Evolutionary conservation across 2,888 invertebrate genomes (phyloP).

Genomic region (Drosophila lutescens): DNA sequence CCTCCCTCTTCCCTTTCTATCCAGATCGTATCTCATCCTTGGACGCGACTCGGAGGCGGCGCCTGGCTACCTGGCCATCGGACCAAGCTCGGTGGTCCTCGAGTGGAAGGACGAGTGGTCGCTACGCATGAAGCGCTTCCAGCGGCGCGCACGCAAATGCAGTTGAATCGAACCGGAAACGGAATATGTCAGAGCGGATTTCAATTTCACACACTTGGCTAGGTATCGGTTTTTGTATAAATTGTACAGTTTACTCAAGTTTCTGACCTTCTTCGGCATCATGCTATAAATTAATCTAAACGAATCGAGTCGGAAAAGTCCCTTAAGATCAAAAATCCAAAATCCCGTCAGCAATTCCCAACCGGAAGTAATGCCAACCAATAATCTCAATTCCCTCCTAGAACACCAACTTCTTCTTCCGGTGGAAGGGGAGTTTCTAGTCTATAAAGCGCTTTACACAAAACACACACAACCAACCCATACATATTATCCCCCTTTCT

Average conservation of each 20-base stretch:
- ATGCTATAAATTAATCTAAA: conserved; percentile 75
- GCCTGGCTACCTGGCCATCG: conserved; percentile 82
- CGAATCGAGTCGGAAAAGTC: conserved; percentile 13
- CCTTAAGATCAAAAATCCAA: background rate
- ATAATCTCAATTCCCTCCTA: conserved; percentile 1
- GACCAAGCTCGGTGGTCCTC: conserved; percentile 83
- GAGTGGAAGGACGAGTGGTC: conserved; percentile 84
- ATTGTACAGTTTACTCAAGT: conserved; percentile 84
- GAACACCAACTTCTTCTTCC: background rate
- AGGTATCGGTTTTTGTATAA: conserved; percentile 84
- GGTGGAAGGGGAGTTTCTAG: conserved; percentile 21
- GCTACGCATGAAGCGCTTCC: conserved; percentile 83
- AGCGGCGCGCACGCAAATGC: conserved; percentile 83
- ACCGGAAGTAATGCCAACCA: conserved; percentile 4
- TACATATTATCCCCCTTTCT: background rate
- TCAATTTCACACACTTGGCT: conserved; percentile 83
- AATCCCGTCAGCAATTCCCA: conserved; percentile 2
- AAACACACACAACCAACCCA: background rate
- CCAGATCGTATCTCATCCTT: conserved; percentile 82
- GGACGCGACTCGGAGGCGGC: conserved; percentile 83
- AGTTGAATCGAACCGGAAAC: conserved; percentile 84
- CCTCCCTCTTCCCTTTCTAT: background rate
- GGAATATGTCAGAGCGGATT: conserved; percentile 84
- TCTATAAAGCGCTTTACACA: conserved; percentile 29
- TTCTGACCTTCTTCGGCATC: conserved; percentile 84